Percentiles rank a stretch among this genome's conserved stretches.
These are phyloP conservation scores for Antidorcas marsupialis DNA, from an alignment of 2,113 vertebrate species.

Conservation along the genomic window DNA sequence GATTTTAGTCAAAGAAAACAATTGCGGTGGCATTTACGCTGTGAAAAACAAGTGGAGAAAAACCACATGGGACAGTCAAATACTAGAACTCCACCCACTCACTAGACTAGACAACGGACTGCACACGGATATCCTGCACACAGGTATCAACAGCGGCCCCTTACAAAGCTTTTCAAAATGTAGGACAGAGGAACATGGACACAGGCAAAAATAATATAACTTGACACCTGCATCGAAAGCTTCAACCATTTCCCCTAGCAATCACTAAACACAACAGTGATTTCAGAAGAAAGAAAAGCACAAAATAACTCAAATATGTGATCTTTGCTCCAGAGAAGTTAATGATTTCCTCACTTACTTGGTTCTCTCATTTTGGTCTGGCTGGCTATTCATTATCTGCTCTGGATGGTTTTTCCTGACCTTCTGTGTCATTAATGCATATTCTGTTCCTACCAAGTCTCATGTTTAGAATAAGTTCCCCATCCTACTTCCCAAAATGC, in stretches of 20 bases:
- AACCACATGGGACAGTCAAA: neutral
- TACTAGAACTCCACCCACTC: neutral
- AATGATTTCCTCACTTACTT: neutral
- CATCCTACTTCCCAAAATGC: neutral
- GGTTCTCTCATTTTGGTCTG: neutral
- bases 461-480: neutral
- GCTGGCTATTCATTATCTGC: neutral
- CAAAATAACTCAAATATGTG: neutral
- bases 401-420: neutral
- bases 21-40: neutral
- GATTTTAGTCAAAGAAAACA: slow-evolving; percentile 22
- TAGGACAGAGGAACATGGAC: neutral
- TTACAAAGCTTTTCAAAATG: neutral
- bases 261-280: neutral
- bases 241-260: neutral
- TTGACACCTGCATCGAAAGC: neutral
- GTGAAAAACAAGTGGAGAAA: neutral
- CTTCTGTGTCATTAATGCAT: neutral
- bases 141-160: neutral
- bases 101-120: neutral
- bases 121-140: neutral
- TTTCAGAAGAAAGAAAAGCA: neutral
- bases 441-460: neutral
- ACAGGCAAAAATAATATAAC: neutral
- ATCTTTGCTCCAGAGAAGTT: neutral